Base-by-base conservation (phyloP, 1,140 invertebrate species). In the Sitobion miscanthi region DNA sequence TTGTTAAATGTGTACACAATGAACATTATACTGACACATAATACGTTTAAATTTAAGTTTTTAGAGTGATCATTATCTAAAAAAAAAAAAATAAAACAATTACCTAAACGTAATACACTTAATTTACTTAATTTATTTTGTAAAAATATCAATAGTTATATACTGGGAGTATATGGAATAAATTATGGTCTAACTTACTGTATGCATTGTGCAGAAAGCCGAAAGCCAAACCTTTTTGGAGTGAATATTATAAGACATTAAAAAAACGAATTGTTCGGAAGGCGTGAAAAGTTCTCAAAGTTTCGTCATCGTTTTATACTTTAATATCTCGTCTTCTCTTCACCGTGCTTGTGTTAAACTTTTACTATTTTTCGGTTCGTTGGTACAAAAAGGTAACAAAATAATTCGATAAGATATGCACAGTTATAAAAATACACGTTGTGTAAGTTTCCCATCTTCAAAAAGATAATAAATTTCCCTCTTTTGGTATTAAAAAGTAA, bases 201-300 rank as follows among this genome's bases (percentile, higher is more conserved):
- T 77, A 77, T 14, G 35, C 82, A 2, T 83, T 83, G 20, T 83
- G 42, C 7, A 83, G 20, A 38, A 83, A 42, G 35, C 21, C 5
- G 82, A 83, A 83, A 23, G 35, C 2, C 21, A 83, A 38, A 83
- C 20, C 35, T n/a, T 83, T 77, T 83, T 38, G 35, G 8, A 35
- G 35, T 83, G 82, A 83, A 83, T 83, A 83, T 83, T 23, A 83
- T 83, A 83, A 83, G 42, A 83, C 82, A 83, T 38, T 83, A 83
- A 83, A 82, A 83, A 38, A 35, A 83, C 82, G 35, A 83, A 83
- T 83, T 38, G 38, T 85, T 85, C 23, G 4, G 30, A 77, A 85
- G 23, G 38, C 23, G 83, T 85, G 83, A 85, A 85, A 42, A 42
- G 35, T 77, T 85, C 23, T 85, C 8, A 83, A 38, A 83, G 35